Conservation (phyloP, 2,888 invertebrate genomes). For the Apamea epomidion region DNA sequence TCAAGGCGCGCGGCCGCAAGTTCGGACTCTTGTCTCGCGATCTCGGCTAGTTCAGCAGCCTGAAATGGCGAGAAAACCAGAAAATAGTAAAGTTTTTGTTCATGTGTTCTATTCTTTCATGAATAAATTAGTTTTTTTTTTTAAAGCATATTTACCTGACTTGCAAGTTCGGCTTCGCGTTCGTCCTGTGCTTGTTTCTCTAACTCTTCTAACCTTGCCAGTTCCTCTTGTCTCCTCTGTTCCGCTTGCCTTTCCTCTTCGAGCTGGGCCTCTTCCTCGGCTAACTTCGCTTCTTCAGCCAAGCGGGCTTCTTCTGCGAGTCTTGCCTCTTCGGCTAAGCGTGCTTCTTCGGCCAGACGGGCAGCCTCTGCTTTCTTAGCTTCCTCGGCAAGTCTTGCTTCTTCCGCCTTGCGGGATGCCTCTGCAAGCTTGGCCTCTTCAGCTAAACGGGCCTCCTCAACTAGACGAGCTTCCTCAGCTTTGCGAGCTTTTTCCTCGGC, state of each 20-base stretch:
- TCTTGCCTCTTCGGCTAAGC: slow-evolving; percentile 83
- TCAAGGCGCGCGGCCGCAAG: slow-evolving; percentile 91
- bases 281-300: slow-evolving; percentile 86
- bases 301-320: slow-evolving; percentile 86
- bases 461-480: slow-evolving; percentile 85
- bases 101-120: neutral
- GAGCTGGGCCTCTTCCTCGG: slow-evolving; percentile 80
- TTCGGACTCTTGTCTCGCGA: slow-evolving; percentile 91
- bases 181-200: slow-evolving; percentile 92
- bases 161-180: slow-evolving; percentile 92
- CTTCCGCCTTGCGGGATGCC: slow-evolving; percentile 84
- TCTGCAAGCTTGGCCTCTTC: slow-evolving; percentile 80
- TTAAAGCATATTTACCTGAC: slow-evolving; percentile 86
- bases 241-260: slow-evolving; percentile 87
- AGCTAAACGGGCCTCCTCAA: slow-evolving; percentile 85
- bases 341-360: slow-evolving; percentile 85
- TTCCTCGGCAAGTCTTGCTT: slow-evolving; percentile 85
- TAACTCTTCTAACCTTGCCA: slow-evolving; percentile 90
- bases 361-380: slow-evolving; percentile 83
- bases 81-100: neutral
- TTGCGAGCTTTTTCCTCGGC: slow-evolving; percentile 87
- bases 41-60: slow-evolving; percentile 93
- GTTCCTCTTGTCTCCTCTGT: slow-evolving; percentile 90
- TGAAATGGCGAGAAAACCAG: slow-evolving; percentile 68
- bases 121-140: neutral